Evolutionary conservation across 2,888 invertebrate species (phyloP), one percentile per base, ranked within the genome.

Genomic region (Spilarctia lutea): DNA sequence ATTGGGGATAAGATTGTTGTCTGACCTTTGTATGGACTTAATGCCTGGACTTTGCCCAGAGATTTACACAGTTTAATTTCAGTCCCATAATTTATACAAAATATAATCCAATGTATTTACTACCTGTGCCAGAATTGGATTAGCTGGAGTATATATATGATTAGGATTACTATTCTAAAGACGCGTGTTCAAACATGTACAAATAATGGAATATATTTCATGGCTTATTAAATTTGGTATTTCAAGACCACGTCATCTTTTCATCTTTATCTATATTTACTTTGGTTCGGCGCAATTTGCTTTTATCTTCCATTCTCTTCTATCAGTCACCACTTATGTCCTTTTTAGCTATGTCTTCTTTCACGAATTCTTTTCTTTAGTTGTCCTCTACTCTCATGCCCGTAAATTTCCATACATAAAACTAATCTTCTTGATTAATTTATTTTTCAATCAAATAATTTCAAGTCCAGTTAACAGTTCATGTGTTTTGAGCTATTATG

Each of bases 11-110:
- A 80, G 77, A 68, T 67, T 78, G 75, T 78, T 77, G 78, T 74
- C 72, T 72, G 80, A 85, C 85, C 84, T 85, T 85, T 83, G 69
- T 20, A 74, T 79, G 84, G 85, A 84, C 83, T 85, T 74, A 56
- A 45, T 73, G 60, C 48, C 81, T 85, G 85, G 84, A 82, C 56
- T 63, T 65, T 65, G 68, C 72, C 84, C 85, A 85, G 78, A 78
- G 65, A 35, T 42, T 56, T 73, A 76, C 71, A 74, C 72, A 77
- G 71, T 81, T 77, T 79, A 78, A 77, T 81, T 69, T 73, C 77
- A 68, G 76, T 85, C 42, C 52, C 24, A 56, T 56, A 56, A 56
- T 56, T 56, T 56, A 56, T n/a, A 56, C 52, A 56, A 56, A n/a
- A n/a, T 56, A 56, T 48, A 56, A 56, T 56, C 56, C 70, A 42